A percentile compares a stretch with the other conserved stretches of the same genome.
These are phyloP conservation scores for Ictidomys tridecemlineatus DNA, from an alignment of 2,113 vertebrate genomes.

Conservation along the genomic window DNA sequence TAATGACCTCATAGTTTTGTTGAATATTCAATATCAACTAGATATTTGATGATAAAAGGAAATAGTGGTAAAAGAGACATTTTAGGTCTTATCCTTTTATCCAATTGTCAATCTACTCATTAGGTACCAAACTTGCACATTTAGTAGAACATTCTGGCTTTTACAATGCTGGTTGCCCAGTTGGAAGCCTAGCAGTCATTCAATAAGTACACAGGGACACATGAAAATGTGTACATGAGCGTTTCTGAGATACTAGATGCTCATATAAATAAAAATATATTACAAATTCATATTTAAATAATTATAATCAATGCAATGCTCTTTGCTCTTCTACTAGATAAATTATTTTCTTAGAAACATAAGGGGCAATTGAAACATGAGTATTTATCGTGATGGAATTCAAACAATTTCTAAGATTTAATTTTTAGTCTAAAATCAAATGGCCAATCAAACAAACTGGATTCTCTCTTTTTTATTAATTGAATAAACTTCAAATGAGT, in stretches of 20 bases:
- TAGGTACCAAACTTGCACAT: not conserved
- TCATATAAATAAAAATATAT: not conserved
- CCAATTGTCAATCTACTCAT: not conserved
- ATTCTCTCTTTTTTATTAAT: not conserved
- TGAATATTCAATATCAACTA: not conserved
- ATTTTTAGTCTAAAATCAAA: not conserved
- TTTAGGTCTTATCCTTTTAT: not conserved
- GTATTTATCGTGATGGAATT: not conserved
- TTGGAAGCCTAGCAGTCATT: not conserved
- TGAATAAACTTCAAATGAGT: not conserved
- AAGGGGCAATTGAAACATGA: not conserved
- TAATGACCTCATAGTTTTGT: not conserved
- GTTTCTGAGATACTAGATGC: not conserved
- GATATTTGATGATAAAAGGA: not conserved
- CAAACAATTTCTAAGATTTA: conserved; percentile 20
- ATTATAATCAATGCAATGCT: not conserved
- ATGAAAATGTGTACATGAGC: not conserved
- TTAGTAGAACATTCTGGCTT: not conserved
- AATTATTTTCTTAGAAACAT: not conserved
- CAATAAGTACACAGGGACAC: not conserved
- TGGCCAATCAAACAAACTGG: not conserved
- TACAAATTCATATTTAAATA: not conserved
- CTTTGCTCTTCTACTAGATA: not conserved
- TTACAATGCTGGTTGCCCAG: fast-evolving
- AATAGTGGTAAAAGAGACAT: not conserved